Conservation (phyloP, 2,113 vertebrate species). For the Prionailurus bengalensis region DNA sequence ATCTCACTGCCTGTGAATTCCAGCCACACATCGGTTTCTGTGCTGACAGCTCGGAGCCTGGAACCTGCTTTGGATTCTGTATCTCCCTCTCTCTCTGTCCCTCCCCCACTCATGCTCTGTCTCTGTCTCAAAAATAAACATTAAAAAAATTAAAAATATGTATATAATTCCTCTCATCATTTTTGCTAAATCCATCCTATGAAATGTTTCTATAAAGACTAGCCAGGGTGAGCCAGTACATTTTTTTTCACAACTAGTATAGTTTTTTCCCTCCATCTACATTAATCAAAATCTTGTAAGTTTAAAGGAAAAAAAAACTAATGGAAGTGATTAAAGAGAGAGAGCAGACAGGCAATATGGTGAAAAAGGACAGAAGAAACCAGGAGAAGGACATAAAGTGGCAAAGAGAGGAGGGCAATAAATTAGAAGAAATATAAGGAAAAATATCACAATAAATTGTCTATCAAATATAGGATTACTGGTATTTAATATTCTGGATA, state of each 20-base stretch:
- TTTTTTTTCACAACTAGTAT: not conserved
- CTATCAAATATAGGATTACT: not conserved
- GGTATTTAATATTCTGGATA: not conserved
- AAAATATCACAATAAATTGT: not conserved
- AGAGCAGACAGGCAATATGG: not conserved
- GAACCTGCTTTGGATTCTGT: too few species aligned
- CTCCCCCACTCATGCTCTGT: too few species aligned
- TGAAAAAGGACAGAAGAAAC: not conserved
- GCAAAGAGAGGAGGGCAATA: not conserved
- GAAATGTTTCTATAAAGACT: not conserved
- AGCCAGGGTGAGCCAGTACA: accelerated
- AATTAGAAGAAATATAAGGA: not conserved
- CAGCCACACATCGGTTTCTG: too few species aligned
- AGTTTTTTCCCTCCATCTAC: not conserved
- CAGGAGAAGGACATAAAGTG: accelerated
- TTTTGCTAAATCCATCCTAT: not conserved
- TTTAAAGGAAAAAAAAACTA: not conserved
- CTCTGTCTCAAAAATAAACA: too few species aligned
- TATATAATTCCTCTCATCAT: not conserved
- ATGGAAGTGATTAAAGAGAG: not conserved
- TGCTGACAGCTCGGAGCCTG: too few species aligned
- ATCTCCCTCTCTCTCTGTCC: too few species aligned
- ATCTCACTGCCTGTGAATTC: too few species aligned
- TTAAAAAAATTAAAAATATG: too few species aligned
- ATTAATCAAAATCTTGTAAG: not conserved